Conservation (phyloP, 2,888 invertebrate genomes). For the Nephrotoma guestfalica region DNA sequence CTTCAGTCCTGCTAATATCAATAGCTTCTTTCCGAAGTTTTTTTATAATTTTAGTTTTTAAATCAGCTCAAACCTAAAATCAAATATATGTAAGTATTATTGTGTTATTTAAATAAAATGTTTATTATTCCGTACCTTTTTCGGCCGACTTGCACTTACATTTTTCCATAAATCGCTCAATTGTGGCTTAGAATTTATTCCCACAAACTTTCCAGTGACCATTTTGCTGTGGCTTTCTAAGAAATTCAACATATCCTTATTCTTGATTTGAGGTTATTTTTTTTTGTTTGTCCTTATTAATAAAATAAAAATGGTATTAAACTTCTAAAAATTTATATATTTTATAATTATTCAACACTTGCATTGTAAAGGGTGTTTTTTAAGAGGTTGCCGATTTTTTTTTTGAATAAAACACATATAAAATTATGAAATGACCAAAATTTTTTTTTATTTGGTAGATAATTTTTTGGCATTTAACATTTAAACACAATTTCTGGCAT, state of each 20-base stretch:
- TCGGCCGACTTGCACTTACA: neutral
- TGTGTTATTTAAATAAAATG: neutral
- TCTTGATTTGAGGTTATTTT: neutral
- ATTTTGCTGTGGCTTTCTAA: neutral
- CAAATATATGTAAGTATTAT: neutral
- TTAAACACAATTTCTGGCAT: no score
- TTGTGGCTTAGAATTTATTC: neutral
- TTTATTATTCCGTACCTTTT: neutral
- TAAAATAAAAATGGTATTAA: no score
- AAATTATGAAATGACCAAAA: no score
- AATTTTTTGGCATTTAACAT: no score
- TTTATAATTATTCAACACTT: no score
- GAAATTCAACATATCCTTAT: neutral
- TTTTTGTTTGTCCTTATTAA: neutral
- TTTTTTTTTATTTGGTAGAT: no score
- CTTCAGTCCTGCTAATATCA: neutral
- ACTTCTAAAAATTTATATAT: no score
- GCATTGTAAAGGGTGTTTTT: no score
- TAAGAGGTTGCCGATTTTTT: no score
- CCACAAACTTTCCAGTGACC: neutral
- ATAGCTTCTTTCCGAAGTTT: neutral
- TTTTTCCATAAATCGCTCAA: neutral
- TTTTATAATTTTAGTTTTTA: neutral
- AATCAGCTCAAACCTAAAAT: no score
- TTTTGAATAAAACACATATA: no score